phyloP scores from a whole-genome alignment of 2,797 vertebrate species.

The Pangasius larnaudii region DNA sequence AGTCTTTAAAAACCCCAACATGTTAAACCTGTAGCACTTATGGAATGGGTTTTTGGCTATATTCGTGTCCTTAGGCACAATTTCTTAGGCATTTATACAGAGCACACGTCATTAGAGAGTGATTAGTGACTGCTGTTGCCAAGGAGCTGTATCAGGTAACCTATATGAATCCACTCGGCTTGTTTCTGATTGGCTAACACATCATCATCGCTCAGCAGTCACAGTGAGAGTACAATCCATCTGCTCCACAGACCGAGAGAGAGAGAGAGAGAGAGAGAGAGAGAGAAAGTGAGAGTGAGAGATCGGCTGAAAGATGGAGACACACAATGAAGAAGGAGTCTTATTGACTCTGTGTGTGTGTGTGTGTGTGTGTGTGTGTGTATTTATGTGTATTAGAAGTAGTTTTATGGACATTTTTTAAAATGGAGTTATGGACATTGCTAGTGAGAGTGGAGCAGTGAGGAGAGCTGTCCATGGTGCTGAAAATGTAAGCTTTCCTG shows the following conservation, averaged over 20 bases:
- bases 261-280: constrained; percentile 20
- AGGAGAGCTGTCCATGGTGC: constrained; percentile 52
- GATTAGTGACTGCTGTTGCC: constrained; percentile 31
- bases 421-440: background rate
- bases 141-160: constrained; percentile 26
- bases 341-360: background rate
- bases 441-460: background rate
- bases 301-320: constrained; percentile 8
- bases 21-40: background rate
- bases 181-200: constrained; percentile 37
- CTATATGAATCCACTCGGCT: constrained; percentile 30
- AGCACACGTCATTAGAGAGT: constrained; percentile 23
- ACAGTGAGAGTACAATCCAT: constrained; percentile 42
- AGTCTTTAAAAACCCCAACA: background rate
- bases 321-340: background rate
- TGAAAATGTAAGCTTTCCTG: constrained; percentile 10
- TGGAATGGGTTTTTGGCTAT: background rate
- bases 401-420: background rate
- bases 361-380: background rate
- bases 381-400: background rate
- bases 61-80: background rate
- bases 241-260: constrained; percentile 3
- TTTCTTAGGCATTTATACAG: constrained; percentile 7
- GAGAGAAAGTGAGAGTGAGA: background rate
- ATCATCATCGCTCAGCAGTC: constrained; percentile 39